Base-by-base conservation (phyloP, 2,113 vertebrate species). In the Herpetotheres cachinnans region DNA sequence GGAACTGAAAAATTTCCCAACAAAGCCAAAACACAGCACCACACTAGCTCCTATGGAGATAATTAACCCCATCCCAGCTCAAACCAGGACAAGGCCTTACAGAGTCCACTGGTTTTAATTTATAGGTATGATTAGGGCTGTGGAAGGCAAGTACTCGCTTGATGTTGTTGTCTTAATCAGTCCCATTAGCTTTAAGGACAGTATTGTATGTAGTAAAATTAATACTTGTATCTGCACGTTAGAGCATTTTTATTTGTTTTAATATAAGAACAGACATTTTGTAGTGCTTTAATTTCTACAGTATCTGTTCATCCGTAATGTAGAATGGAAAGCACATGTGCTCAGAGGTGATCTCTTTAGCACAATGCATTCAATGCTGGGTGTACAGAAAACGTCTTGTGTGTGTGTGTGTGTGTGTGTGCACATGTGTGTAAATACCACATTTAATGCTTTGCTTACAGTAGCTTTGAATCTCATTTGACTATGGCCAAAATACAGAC, bases 381-480 rank as follows among this genome's bases (percentile, higher is more conserved):
- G 0, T 44, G 7, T 69, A 46, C n/a, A 21, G 24, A 81, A 77
- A 62, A 72, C 12, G 1, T 38, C 1, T 34, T 29, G 12, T 56
- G 2, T 29, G 3, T 32, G 11, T 20, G 1, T 29, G 12, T 56
- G 2, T 29, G 3, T 32, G 11, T 20, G 1, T 32, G 6, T 49
- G 5, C 14, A 11, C 13, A 22, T 24, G 13, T 62, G 8, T 71
- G 34, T 56, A 47, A 77, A 36, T 29, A 30, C 10, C 47, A 40
- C 9, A 47, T 66, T 47, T 58, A 52, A 47, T 3, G 49, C 30
- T 73, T 50, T 47, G 14, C 50, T n/a, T 59, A 14, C 10, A 40
- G 30, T 32, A 71, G 26, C 10, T 78, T 94, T 83, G 61, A 30
- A 50, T 16, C 2, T 63, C 8, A 20, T 55, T 82, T 63, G 10